Conservation (phyloP, 2,888 invertebrate species). For the Cantharis rustica region DNA sequence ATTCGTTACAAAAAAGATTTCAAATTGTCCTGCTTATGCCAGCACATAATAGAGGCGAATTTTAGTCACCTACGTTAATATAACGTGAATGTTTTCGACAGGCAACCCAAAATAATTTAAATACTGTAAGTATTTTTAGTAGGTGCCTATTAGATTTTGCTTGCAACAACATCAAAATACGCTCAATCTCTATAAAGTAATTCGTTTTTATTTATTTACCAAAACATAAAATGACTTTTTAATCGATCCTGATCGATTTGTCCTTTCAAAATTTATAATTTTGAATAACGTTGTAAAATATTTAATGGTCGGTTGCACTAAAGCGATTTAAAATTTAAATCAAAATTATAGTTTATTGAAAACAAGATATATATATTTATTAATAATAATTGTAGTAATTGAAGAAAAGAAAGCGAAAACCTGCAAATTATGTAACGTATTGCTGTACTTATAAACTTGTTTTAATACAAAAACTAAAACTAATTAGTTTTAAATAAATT, state of each 20-base stretch:
- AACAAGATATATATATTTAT: no score
- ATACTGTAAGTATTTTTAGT: conserved; percentile 26
- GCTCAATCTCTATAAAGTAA: not conserved
- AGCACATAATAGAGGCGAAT: conserved; percentile 39
- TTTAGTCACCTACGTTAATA: conserved; percentile 31
- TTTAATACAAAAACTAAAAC: no score
- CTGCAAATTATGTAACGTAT: no score
- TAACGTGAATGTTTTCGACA: conserved; percentile 45
- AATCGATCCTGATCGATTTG: not conserved
- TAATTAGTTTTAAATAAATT: no score
- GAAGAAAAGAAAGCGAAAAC: no score
- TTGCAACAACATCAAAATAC: not conserved
- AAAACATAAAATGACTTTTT: not conserved
- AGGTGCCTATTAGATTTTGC: not conserved
- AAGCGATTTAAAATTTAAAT: no score
- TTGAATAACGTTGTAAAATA: no score
- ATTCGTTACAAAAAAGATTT: conserved; percentile 44
- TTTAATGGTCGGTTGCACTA: no score
- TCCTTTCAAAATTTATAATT: no score
- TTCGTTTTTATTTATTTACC: not conserved
- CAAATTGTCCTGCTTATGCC: conserved; percentile 34
- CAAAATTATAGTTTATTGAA: no score
- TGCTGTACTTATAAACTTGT: no score
- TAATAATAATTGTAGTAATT: no score
- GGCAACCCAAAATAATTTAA: conserved; percentile 44